Conservation (phyloP, 2,797 vertebrate genomes). For the Australoheros facetus region DNA sequence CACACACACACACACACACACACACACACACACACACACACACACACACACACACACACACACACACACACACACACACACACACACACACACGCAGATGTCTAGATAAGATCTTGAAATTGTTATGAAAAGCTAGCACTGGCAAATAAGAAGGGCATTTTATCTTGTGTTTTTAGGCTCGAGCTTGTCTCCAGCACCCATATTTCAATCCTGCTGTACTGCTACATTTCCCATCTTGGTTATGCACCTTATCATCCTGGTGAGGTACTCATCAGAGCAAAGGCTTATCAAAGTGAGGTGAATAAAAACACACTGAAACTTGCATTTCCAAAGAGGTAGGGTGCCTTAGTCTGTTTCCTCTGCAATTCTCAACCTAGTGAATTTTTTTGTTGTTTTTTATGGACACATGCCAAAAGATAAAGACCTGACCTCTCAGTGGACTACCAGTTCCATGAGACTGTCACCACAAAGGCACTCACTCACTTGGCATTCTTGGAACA, state of each 20-base stretch:
- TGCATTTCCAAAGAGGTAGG: constrained; percentile 30
- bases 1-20: too few relatives aligned
- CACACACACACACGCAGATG: not conserved
- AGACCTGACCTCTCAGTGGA: constrained; percentile 53
- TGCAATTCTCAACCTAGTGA: constrained; percentile 51
- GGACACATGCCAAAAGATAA: constrained; percentile 81
- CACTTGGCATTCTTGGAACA: constrained; percentile 48
- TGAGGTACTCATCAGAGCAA: constrained; percentile 26
- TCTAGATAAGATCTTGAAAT: constrained; percentile 20
- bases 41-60: not conserved
- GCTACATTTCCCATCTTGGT: constrained; percentile 5
- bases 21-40: not conserved
- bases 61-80: not conserved
- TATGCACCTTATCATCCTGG: constrained; percentile 10
- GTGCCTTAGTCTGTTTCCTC: constrained; percentile 55
- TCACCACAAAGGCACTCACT: constrained; percentile 46
- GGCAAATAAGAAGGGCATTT: constrained; percentile 5
- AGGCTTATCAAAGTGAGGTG: constrained; percentile 40
- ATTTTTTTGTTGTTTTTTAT: constrained; percentile 69
- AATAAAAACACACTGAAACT: constrained; percentile 38
- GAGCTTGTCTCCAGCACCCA: not conserved
- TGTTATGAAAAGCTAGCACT: constrained; percentile 13
- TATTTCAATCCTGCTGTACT: constrained; percentile 5
- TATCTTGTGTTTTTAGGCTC: constrained; percentile 25
- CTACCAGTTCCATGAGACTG: constrained; percentile 28